phyloP scores from a whole-genome alignment of 2,797 vertebrate species.

The Neosilurus mollespiculum region DNA sequence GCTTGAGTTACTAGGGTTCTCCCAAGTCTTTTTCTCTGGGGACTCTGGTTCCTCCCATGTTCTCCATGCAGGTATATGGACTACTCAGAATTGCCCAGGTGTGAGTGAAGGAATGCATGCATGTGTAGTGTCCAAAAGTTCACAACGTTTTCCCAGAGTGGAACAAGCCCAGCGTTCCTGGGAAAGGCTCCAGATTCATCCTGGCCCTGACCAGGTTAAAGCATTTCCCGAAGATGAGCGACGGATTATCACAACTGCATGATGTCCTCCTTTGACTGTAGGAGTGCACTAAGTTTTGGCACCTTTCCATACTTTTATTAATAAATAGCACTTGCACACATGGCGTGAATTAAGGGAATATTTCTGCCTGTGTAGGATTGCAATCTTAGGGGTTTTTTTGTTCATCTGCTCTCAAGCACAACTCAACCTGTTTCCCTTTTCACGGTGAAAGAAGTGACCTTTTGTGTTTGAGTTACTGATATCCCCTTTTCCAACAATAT shows the following conservation, averaged over 20 bases:
- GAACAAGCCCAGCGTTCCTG: neutral
- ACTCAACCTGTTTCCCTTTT: conserved; percentile 43
- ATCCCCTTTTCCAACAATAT: neutral
- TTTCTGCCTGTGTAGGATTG: neutral
- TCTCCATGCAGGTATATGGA: neutral
- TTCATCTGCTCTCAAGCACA: conserved; percentile 43
- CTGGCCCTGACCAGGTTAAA: neutral
- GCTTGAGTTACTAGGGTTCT: neutral
- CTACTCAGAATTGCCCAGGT: neutral
- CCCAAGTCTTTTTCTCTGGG: neutral
- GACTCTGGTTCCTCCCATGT: neutral
- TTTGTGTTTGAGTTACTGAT: neutral
- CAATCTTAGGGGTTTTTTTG: neutral
- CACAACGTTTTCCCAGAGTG: neutral
- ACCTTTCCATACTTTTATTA: conserved; percentile 37
- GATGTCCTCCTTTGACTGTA: neutral
- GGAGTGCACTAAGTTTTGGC: neutral
- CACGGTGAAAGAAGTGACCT: conserved; percentile 2
- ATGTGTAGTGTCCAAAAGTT: neutral
- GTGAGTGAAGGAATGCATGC: neutral
- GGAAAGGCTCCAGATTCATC: neutral
- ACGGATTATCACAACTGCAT: neutral
- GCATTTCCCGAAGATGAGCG: neutral
- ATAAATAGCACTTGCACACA: conserved; percentile 51
- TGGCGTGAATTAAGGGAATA: conserved; percentile 29